A percentile compares a stretch with the other conserved stretches of the same genome.
Conservation (phyloP, 2,888 invertebrate species). For the Scaptomyza cyrtandrae region DNA sequence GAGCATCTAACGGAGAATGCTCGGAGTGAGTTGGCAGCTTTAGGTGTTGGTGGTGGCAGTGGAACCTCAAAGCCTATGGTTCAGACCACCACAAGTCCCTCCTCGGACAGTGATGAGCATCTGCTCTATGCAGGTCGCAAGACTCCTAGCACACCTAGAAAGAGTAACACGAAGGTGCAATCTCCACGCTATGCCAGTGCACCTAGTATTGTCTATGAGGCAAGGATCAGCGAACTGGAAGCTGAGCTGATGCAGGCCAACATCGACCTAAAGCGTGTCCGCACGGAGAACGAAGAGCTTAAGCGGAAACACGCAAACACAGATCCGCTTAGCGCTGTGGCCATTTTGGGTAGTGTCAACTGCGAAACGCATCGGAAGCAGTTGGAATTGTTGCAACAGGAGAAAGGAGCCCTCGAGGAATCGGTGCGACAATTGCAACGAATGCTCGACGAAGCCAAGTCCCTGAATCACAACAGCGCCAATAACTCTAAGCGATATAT, state of each 20-base stretch:
- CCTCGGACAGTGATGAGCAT: constrained; percentile 86
- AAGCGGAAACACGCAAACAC: constrained; percentile 83
- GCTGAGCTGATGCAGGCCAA: constrained; percentile 92
- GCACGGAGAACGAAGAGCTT: constrained; percentile 87
- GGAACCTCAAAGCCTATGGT: constrained; percentile 28
- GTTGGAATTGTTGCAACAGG: constrained; percentile 89
- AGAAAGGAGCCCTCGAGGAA: constrained; percentile 89
- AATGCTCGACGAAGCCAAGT: constrained; percentile 87
- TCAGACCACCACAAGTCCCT: constrained; percentile 83
- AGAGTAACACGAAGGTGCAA: constrained; percentile 54
- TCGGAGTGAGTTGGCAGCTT: constrained; percentile 88
- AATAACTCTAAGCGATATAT: constrained; percentile 87
- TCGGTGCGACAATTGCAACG: constrained; percentile 89
- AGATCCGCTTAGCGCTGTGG: constrained; percentile 59
- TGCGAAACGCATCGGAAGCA: constrained; percentile 88
- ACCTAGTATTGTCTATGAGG: constrained; percentile 93
- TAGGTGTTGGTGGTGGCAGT: constrained; percentile 81
- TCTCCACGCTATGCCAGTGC: constrained; percentile 87
- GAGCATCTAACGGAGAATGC: constrained; percentile 92
- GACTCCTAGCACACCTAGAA: constrained; percentile 63
- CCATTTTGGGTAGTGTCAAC: constrained; percentile 81
- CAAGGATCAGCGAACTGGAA: constrained; percentile 92
- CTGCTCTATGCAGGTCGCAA: constrained; percentile 54
- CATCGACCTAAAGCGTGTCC: constrained; percentile 90
- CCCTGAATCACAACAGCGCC: constrained; percentile 77